Evolutionary conservation across 2,797 vertebrate genomes (phyloP).

Genomic region (Muscicapa striata): DNA sequence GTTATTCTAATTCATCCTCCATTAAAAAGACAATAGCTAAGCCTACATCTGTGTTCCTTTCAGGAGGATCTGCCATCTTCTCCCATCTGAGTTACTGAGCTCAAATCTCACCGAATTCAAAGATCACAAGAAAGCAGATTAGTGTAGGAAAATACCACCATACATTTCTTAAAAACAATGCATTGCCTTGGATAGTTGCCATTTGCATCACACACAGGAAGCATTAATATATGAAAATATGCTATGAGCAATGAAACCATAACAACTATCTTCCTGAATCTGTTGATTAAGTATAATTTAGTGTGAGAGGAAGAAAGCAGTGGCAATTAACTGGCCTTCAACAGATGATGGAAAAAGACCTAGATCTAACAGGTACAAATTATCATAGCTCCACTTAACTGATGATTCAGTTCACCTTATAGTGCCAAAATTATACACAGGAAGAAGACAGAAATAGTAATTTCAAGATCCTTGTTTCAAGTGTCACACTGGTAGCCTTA

Average conservation of each 20-base stretch:
- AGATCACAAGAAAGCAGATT: slow-evolving; percentile 14
- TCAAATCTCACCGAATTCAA: background rate
- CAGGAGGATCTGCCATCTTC: background rate
- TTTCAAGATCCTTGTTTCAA: background rate
- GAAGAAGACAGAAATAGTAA: background rate
- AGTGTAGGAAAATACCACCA: slow-evolving; percentile 12
- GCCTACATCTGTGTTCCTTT: background rate
- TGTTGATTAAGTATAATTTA: slow-evolving; percentile 15
- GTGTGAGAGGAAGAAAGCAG: background rate
- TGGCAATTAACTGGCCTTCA: background rate
- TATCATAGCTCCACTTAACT: background rate
- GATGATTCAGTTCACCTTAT: background rate
- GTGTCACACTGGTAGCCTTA: background rate
- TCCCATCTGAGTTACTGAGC: background rate
- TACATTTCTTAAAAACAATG: slow-evolving; percentile 26
- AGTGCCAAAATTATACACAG: background rate
- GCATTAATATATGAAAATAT: slow-evolving; percentile 30
- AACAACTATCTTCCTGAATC: slow-evolving; percentile 42
- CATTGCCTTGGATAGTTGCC: slow-evolving; percentile 41
- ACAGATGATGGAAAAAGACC: background rate
- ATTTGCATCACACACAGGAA: slow-evolving; percentile 22
- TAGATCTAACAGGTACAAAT: background rate
- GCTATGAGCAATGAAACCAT: background rate
- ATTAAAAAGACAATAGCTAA: background rate
- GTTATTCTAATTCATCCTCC: background rate